These are phyloP conservation scores for Ormia ochracea DNA, from an alignment of 2,888 invertebrate genomes.

Conservation along the genomic window DNA sequence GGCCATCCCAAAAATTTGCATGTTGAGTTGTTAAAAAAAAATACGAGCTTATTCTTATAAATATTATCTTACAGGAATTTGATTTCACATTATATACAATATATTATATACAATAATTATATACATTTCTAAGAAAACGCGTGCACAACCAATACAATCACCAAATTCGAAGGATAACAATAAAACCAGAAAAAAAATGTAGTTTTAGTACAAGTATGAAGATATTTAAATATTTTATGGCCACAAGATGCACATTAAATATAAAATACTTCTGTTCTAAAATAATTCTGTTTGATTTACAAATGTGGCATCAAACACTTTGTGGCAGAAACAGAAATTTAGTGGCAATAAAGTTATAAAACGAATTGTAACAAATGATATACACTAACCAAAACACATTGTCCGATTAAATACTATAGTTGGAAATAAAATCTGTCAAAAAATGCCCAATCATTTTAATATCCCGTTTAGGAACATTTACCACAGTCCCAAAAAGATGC, in stretches of 20 bases:
- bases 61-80: no score
- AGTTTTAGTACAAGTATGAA: no score
- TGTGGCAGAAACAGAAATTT: not conserved
- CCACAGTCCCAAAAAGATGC: conserved; percentile 9
- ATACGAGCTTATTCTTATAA: no score
- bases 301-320: not conserved
- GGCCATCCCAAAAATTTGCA: no score
- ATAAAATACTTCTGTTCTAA: not conserved
- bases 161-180: not conserved
- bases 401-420: not conserved
- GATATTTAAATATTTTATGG: conserved; percentile 10
- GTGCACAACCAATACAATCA: no score
- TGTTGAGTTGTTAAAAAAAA: no score
- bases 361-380: not conserved
- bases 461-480: conserved; percentile 6
- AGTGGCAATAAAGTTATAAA: not conserved
- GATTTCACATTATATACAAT: no score
- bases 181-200: not conserved
- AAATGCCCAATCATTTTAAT: conserved; percentile 35
- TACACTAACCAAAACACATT: not conserved
- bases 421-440: conserved; percentile 19
- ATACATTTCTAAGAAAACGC: no score
- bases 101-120: no score
- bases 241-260: conserved; percentile 2
- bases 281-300: not conserved